Conservation (phyloP, 2,113 vertebrate genomes). For the Panurus biarmicus region DNA sequence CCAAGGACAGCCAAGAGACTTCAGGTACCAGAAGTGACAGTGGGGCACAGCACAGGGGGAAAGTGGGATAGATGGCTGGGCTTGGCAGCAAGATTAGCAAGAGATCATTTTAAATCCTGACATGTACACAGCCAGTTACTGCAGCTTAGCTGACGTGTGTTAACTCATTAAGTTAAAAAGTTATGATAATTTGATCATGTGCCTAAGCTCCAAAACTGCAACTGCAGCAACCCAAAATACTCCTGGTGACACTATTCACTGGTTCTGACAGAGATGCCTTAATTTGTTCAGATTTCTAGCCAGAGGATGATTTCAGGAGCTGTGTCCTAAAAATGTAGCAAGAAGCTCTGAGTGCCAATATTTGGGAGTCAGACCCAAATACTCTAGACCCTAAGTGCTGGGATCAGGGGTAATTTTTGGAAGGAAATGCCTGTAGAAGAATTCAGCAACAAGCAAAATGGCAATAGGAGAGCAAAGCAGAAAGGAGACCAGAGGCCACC, state of each 20-base stretch:
- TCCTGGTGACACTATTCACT: not conserved
- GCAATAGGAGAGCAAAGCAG: not conserved
- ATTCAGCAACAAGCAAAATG: not conserved
- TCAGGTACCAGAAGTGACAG: not conserved
- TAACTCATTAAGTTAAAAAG: constrained; percentile 65
- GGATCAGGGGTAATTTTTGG: not conserved
- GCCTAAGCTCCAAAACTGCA: constrained; percentile 39
- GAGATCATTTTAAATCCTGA: constrained; percentile 61
- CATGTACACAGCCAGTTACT: constrained; percentile 63
- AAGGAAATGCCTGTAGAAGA: not conserved
- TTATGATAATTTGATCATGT: constrained; percentile 59
- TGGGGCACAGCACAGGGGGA: not conserved
- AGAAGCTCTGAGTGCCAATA: not conserved
- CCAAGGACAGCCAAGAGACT: not conserved
- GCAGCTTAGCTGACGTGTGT: constrained; percentile 53
- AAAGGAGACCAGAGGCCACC: not conserved
- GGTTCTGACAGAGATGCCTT: not conserved
- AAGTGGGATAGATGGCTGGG: not conserved
- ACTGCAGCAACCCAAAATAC: constrained; percentile 40
- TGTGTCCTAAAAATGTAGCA: not conserved
- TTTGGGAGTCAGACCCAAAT: not conserved
- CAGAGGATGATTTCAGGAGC: not conserved
- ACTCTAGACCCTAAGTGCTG: not conserved
- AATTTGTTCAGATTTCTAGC: not conserved
- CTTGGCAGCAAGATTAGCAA: not conserved